phyloP scores from a whole-genome alignment of 2,888 invertebrate species.

The Platycheirus albimanus region DNA sequence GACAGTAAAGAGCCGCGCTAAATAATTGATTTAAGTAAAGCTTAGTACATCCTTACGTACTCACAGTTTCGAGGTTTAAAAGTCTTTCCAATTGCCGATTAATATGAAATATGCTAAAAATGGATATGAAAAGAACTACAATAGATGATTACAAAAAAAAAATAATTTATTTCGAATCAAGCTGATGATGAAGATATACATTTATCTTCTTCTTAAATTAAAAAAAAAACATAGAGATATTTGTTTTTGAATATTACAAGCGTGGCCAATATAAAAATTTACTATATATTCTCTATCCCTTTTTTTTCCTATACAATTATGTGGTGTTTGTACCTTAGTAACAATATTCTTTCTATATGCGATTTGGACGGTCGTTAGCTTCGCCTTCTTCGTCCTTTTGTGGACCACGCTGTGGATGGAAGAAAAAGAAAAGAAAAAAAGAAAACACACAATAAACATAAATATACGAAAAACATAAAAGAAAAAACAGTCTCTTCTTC shows the following conservation, averaged over 20 bases:
- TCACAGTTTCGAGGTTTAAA: too few species aligned
- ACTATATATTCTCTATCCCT: slow-evolving; percentile 44
- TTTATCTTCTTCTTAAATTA: slow-evolving; percentile 8
- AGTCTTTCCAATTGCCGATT: not conserved
- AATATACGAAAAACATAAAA: slow-evolving; percentile 71
- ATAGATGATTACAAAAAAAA: slow-evolving; percentile 10
- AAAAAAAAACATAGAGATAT: slow-evolving; percentile 1
- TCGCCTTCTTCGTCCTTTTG: slow-evolving; percentile 82
- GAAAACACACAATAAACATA: slow-evolving; percentile 74
- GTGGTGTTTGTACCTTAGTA: slow-evolving; percentile 66
- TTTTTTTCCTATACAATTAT: slow-evolving; percentile 55
- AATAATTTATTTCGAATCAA: slow-evolving; percentile 22
- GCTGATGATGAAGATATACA: slow-evolving; percentile 32
- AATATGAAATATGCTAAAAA: slow-evolving; percentile 2
- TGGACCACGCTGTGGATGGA: slow-evolving; percentile 78
- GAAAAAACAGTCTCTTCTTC: slow-evolving; percentile 72
- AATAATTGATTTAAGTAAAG: too few species aligned
- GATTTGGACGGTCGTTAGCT: slow-evolving; percentile 75
- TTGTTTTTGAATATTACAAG: slow-evolving; percentile 43
- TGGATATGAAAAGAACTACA: slow-evolving; percentile 15
- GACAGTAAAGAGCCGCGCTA: too few species aligned
- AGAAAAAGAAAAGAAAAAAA: slow-evolving; percentile 73
- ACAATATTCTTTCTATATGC: slow-evolving; percentile 75
- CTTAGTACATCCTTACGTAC: too few species aligned
- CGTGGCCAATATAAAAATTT: slow-evolving; percentile 67